phyloP scores from a whole-genome alignment of 1,140 invertebrate genomes.

The Drosophila auraria region DNA sequence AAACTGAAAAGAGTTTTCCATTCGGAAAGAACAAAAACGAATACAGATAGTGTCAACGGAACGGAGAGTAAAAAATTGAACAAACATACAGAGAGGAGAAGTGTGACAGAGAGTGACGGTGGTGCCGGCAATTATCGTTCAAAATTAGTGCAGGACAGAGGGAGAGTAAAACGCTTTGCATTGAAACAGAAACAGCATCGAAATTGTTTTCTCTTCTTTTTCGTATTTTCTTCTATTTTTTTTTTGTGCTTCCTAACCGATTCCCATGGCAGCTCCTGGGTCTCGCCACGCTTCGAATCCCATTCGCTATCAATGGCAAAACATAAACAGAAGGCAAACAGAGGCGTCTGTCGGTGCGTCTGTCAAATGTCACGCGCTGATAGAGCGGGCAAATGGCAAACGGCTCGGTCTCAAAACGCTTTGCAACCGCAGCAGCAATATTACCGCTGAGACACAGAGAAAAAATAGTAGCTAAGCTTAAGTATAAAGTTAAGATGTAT shows the following conservation, averaged over 20 bases:
- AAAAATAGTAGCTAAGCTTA: neutral
- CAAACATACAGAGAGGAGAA: conserved; percentile 33
- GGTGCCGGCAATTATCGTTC: conserved; percentile 45
- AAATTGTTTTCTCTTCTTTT: neutral
- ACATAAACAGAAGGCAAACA: conserved; percentile 52
- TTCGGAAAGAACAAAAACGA: conserved; percentile 14
- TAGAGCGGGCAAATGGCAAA: conserved; percentile 75
- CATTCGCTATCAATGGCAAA: conserved; percentile 68
- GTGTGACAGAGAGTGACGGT: conserved; percentile 8
- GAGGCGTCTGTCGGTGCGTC: conserved; percentile 31
- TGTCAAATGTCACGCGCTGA: conserved; percentile 78
- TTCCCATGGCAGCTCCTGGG: conserved; percentile 44
- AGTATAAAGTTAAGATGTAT: neutral
- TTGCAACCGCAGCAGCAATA: conserved; percentile 54
- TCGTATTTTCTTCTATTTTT: neutral
- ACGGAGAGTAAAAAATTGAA: conserved; percentile 40
- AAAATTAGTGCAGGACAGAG: conserved; percentile 36
- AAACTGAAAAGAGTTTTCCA: conserved; percentile 4
- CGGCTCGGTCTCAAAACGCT: conserved; percentile 63
- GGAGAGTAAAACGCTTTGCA: conserved; percentile 39
- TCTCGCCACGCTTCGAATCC: conserved; percentile 61
- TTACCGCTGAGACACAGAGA: conserved; percentile 16
- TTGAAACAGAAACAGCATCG: conserved; percentile 13
- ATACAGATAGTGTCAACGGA: conserved; percentile 44
- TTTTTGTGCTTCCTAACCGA: conserved; percentile 12